Evolutionary conservation across 1,140 invertebrate species (phyloP), one percentile per base, ranked within the genome.

Genomic region (Danaus melanippus): DNA sequence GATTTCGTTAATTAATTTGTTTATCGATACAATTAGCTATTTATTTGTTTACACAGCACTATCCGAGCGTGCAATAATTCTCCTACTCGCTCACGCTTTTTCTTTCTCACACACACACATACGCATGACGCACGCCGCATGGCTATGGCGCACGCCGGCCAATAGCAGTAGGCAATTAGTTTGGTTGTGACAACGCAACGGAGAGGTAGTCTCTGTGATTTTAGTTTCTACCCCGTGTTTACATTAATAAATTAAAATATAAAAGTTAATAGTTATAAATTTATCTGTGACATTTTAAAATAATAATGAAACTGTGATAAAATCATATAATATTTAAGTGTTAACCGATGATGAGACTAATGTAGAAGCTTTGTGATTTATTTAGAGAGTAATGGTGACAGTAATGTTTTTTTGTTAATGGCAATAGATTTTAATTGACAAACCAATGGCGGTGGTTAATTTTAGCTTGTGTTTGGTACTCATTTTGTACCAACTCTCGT

Each of bases 391-490:
- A 62, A 76, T 79, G 70, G 65, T 81, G 73, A 71, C 68, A 72
- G 69, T 53, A 59, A 72, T 60, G 68, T 70, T 66, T 73, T 63
- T 69, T 67, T 74, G 61, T 69, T 69, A 70, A 63, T 75, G 64
- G 53, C 56, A 69, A 72, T 74, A 74, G 59, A 70, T 77, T 66
- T 57, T 76, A 79, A 78, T 84, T 79, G 69, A 68, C 58, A 71
- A 56, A 64, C 69, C 58, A 53, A 85, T 85, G 82, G 80, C 80
- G 55, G 68, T 71, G 50, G 63, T 78, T 73, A 84, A 86, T 79
- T 77, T 79, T 73, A 71, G 77, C 71, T 55, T 85, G 69, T 84
- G 77, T 67, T 71, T 85, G 52, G 65, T 82, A 56, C 69, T 85
- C 50, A 58, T 85, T 53, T 63, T 85, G 57, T 84, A 81, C 66